phyloP scores from a whole-genome alignment of 1,140 invertebrate species.

The Mactra quadrangularis region DNA sequence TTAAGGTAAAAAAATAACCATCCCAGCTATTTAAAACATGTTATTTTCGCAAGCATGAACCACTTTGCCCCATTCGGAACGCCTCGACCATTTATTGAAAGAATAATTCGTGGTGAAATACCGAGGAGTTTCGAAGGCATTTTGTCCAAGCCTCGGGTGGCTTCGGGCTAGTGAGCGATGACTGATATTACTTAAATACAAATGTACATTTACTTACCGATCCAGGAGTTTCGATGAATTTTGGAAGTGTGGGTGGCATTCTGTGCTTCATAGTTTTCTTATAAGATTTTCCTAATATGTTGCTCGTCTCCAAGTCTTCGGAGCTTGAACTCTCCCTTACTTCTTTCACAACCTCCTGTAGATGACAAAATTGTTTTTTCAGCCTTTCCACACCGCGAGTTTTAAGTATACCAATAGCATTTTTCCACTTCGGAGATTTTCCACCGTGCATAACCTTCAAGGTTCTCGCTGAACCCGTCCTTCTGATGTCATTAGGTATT shows the following conservation, averaged over 20 bases:
- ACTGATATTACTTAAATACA: too few species aligned
- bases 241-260: constrained; percentile 65
- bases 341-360: constrained; percentile 39
- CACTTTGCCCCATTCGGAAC: too few species aligned
- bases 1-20: too few species aligned
- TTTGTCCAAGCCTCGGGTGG: too few species aligned
- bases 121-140: too few species aligned
- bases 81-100: too few species aligned
- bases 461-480: constrained; percentile 68
- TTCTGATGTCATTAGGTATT: constrained; percentile 66
- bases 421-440: constrained; percentile 59
- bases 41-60: too few species aligned
- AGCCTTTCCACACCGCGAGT: constrained; percentile 51
- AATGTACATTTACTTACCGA: constrained; percentile 60
- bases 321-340: not conserved
- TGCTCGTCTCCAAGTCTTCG: constrained; percentile 47
- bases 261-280: constrained; percentile 67
- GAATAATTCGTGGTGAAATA: too few species aligned
- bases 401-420: constrained; percentile 57
- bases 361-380: constrained; percentile 60
- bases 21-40: too few species aligned
- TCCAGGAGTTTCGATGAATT: constrained; percentile 66
- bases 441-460: constrained; percentile 71
- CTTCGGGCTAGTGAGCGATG: too few species aligned
- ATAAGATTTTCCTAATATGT: constrained; percentile 72